Evolutionary conservation across 1,140 invertebrate species (phyloP), one percentile per base, ranked within the genome.

Genomic region (Zophobas atratus): DNA sequence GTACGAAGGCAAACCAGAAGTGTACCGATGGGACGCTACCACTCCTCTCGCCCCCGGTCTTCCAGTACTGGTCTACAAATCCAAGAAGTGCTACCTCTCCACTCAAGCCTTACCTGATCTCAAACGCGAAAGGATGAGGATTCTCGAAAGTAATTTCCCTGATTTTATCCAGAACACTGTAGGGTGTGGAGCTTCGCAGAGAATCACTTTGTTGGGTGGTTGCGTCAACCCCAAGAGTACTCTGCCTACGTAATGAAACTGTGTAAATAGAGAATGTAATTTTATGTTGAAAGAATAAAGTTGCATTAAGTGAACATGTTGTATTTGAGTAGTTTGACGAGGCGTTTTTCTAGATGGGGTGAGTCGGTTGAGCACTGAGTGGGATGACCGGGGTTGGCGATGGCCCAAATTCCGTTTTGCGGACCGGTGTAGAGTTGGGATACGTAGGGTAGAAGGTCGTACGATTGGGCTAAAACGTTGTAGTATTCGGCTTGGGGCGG

Each of bases 121-220:
- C 78, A 89, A 87, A 38, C 84, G 87, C 1, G 86, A 85, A n/a
- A 85, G 86, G 57, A 90, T 92, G 88, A 84, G 91, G 3, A 86
- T 91, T 1, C 82, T 92, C 48, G 90, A 92, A 80, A 90, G 89
- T 60, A 92, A 92, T 82, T 92, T 92, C 82, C 89, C 88, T 0
- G 91, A 92, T 85, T 92, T 87, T 80, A 88, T 92, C 82, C 87
- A 89, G 63, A 89, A 89, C 70, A 90, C 88, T 5, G 88, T 91
- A 8, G 91, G 91, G 6, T 91, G 90, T 79, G 90, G 90, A 1
- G 88, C 88, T 38, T 86, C 88, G 6, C 90, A 91, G 77, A 87
- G 88, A 8, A 81, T 91, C n/a, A 85, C 79, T 8, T 73, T 89
- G 33, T 87, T 91, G 85, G 87, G 87, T 80, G 86, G 85, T 3